Evolutionary conservation across 1,140 invertebrate genomes (phyloP), one percentile per base, ranked within the genome.

Genomic region (Melipona quadrifasciata): DNA sequence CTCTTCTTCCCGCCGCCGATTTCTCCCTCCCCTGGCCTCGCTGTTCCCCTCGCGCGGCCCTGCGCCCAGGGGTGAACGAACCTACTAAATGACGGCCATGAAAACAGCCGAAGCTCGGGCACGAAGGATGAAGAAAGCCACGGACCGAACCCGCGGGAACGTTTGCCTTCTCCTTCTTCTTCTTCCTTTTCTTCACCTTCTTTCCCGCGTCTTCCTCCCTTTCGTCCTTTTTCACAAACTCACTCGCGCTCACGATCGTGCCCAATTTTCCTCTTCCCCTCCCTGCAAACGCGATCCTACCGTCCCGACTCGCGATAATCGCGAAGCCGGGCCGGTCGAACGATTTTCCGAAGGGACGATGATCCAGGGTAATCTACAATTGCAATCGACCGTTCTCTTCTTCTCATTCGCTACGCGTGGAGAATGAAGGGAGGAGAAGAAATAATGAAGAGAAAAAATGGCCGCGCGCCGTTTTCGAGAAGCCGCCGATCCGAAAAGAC

Each of bases 31-130:
- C 65, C 51, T 83, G 75, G 8, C 80, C 58, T 83, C 81, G 75
- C 79, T 58, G 75, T 53, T 87, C 65, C 84, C 72, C 79, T 89
- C 80, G 82, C 82, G 55, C 86, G 89, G 87, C 90, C 91, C 92
- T 90, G 89, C 86, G 83, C 91, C 91, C 86, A 93, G 93, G 93
- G 94, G 94, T 95, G 94, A 95, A 95, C 91, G 94, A 95, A 95
- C 94, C 93, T 93, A 95, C 94, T 94, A 95, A 95, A 95, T 94
- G 93, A 94, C 94, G 94, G 94, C 94, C 94, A 94, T 94, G 94
- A 95, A 95, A 95, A 95, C 94, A 94, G 93, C 93, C 94, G 92
- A 94, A 93, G 93, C 92, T 91, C 89, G 91, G 91, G 89, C 91
- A 92, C 93, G 92, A 92, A 93, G 92, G 91, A 94, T 92, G 92